A percentile compares a stretch with the other conserved stretches of the same genome.
Conservation (phyloP, 2,113 vertebrate species). For the Amphilophus citrinellus region DNA sequence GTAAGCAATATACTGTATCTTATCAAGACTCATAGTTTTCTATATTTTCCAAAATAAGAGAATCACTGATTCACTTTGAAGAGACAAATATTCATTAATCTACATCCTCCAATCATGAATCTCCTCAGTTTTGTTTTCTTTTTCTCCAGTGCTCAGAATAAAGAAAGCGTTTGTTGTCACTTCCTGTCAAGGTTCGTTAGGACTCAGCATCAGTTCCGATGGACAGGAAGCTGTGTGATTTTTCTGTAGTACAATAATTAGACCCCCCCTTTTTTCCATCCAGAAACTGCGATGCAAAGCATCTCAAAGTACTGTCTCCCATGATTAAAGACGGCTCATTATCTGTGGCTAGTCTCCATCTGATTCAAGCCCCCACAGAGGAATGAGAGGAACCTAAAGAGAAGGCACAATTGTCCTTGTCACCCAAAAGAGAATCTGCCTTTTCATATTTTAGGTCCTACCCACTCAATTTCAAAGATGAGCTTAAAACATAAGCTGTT, state of each 20-base stretch:
- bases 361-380: conserved; percentile 74
- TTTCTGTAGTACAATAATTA: conserved; percentile 94
- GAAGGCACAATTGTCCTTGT: conserved; percentile 45
- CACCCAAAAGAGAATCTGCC: conserved; percentile 48
- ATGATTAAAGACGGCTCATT: conserved; percentile 99
- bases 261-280: conserved; percentile 83
- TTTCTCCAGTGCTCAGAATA: conserved; percentile 82
- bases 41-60: conserved; percentile 29
- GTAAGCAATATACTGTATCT: neutral
- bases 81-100: conserved; percentile 45
- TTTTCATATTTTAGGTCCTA: conserved; percentile 41
- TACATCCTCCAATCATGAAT: conserved; percentile 36
- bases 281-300: conserved; percentile 95
- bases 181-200: conserved; percentile 90
- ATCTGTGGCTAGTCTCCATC: conserved; percentile 91
- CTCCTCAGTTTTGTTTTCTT: conserved; percentile 62
- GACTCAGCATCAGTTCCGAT: conserved; percentile 88
- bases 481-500: neutral
- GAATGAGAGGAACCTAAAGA: conserved; percentile 58
- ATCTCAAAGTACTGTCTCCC: conserved; percentile 93
- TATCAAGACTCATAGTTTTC: conserved; percentile 28
- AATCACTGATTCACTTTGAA: conserved; percentile 17
- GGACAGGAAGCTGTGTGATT: conserved; percentile 90
- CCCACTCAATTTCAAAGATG: conserved; percentile 14
- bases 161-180: conserved; percentile 92